Percentiles rank a stretch among this genome's conserved stretches.
Conservation (phyloP, 2,797 vertebrate genomes). For the Eulemur albifrons region DNA sequence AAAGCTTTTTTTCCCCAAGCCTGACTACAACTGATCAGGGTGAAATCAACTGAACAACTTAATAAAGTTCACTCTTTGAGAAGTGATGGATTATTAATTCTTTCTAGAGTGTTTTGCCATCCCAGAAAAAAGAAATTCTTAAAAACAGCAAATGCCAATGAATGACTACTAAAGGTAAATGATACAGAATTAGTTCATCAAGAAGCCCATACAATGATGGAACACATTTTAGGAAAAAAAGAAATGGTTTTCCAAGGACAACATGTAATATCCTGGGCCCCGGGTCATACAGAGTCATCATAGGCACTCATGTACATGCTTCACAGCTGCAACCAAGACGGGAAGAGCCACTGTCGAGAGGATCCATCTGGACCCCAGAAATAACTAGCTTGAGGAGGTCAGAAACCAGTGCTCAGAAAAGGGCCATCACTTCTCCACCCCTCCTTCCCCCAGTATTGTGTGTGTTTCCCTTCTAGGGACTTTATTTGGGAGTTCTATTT, state of each 20-base stretch:
- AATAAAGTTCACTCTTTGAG: background rate
- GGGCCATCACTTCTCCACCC: background rate
- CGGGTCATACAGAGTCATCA: background rate
- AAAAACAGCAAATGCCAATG: background rate
- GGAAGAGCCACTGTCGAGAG: background rate
- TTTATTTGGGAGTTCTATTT: background rate
- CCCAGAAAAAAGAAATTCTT: background rate
- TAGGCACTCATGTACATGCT: background rate
- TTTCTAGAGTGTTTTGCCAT: constrained; percentile 12
- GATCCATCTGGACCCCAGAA: background rate
- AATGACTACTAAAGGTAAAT: background rate
- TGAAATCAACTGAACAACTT: background rate
- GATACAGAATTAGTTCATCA: background rate
- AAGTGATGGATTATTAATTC: constrained; percentile 40
- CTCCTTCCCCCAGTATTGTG: too few relatives aligned
- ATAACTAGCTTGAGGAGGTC: background rate
- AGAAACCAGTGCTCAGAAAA: background rate
- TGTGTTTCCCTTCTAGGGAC: background rate
- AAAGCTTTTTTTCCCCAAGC: background rate
- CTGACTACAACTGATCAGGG: background rate
- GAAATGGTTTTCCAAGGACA: background rate
- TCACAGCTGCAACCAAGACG: background rate
- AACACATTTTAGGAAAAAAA: background rate
- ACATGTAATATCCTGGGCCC: background rate
- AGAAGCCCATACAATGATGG: background rate